phyloP scores from a whole-genome alignment of 2,888 invertebrate genomes.

The Leptopilina drosophilae region DNA sequence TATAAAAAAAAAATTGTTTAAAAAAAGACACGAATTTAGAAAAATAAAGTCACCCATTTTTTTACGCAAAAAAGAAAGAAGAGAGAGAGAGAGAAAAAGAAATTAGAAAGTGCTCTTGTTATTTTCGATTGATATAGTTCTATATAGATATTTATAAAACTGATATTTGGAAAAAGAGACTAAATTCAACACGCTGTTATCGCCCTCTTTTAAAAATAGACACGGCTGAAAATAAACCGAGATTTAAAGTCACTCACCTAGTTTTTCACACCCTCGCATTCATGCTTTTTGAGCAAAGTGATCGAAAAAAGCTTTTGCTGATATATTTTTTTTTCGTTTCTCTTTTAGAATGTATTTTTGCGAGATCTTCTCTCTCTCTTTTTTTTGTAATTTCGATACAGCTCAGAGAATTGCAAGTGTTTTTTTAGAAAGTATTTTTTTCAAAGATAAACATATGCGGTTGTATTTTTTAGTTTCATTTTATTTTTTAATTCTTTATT shows the following conservation, averaged over 20 bases:
- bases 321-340: slow-evolving; percentile 14
- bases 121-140: no score
- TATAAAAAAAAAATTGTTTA: no score
- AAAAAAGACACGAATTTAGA: background rate
- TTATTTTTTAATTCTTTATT: no score
- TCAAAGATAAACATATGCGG: no score
- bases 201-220: slow-evolving; percentile 16
- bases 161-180: background rate
- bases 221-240: background rate
- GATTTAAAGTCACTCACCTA: slow-evolving; percentile 20
- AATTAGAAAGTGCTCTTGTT: background rate
- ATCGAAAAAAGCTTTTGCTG: background rate
- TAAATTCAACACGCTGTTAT: slow-evolving; percentile 9
- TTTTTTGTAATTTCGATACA: no score
- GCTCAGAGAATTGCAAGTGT: no score
- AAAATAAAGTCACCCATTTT: background rate
- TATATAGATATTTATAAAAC: background rate
- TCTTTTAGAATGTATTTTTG: slow-evolving; percentile 27
- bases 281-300: slow-evolving; percentile 11
- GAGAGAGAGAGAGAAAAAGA: no score
- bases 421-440: no score
- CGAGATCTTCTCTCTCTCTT: background rate
- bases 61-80: background rate
- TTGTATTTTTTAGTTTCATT: no score
- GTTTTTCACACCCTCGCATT: slow-evolving; percentile 3